phyloP scores from a whole-genome alignment of 2,113 vertebrate species.

The Phalacrocorax carbo region DNA sequence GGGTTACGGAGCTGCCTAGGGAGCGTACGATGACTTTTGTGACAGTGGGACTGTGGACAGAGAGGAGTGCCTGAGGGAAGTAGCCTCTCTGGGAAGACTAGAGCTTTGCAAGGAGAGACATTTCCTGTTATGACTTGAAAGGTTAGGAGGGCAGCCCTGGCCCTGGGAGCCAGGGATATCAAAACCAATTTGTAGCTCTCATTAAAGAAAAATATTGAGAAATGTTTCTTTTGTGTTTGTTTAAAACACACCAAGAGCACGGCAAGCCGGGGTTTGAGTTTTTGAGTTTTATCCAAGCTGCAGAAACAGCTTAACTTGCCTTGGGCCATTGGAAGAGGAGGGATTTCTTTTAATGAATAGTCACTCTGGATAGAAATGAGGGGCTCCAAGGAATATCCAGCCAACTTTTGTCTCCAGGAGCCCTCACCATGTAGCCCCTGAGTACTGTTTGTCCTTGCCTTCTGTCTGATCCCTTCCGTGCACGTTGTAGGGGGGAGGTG shows the following conservation, averaged over 20 bases:
- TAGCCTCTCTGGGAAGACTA: conserved; percentile 17
- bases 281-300: not conserved
- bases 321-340: not conserved
- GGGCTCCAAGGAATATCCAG: not conserved
- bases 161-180: conserved; percentile 45
- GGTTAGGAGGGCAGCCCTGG: conserved; percentile 34
- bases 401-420: not conserved
- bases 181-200: not conserved
- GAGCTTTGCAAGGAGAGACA: not conserved
- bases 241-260: not conserved
- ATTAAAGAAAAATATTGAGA: not conserved
- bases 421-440: not conserved
- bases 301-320: not conserved
- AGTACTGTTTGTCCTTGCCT: not conserved
- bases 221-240: not conserved
- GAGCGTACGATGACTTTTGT: not conserved
- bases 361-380: not conserved
- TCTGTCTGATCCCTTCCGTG: not conserved
- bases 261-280: not conserved
- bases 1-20: accelerated
- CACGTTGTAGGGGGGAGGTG: accelerated
- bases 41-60: not conserved
- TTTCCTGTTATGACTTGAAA: conserved; percentile 66
- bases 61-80: not conserved
- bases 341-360: not conserved